Base-by-base conservation (phyloP, 2,888 invertebrate genomes). In the Parnassius mnemosyne region DNA sequence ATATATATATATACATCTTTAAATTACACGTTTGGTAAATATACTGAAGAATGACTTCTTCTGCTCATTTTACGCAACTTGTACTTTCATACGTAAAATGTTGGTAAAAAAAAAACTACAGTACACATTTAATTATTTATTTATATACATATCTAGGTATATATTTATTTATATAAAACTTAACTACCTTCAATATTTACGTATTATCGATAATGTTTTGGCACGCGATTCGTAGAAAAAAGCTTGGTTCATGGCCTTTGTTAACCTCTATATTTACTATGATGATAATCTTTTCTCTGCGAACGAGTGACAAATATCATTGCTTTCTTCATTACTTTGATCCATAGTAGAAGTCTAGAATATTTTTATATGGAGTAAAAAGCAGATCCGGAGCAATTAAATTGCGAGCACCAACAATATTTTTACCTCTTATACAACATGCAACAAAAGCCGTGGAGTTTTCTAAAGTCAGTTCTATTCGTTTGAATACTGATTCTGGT, bases 81-180 rank as follows among this genome's bases (percentile, higher is more conserved):
- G 7, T 34, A 34, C 34, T 34, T 34, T 5, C 34, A 7, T 34
- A 34, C 34, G 34, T 7, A 34, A 43, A 54, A 16, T 16, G 25
- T 34, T 43, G 55, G 50, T 7, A 50, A 63, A 51, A 56, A 51
- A 56, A 59, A 52, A 60, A 63, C 52, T 25, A 20, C 52, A 60
- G 16, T 49, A 34, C 53, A 59, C 59, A 60, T 63, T 59, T 59
- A 63, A 53, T 60, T 43, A 55, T 63, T 63, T 63, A 61, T 61
- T 61, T 59, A 59, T 59, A 55, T 55, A 59, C 63, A 63, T 10
- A 46, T 55, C 63, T 63, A 59, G 44, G 51, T 63, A 62, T 56
- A 53, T 50, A 50, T 50, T 56, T 49, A 56, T 62, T 58, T 59
- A 42, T 55, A 55, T 62, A 60, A 61, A 59, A 58, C 13, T 58